A percentile compares a stretch with the other conserved stretches of the same genome.
phyloP scores from a whole-genome alignment of 2,797 vertebrate species.

The Pterois miles region DNA sequence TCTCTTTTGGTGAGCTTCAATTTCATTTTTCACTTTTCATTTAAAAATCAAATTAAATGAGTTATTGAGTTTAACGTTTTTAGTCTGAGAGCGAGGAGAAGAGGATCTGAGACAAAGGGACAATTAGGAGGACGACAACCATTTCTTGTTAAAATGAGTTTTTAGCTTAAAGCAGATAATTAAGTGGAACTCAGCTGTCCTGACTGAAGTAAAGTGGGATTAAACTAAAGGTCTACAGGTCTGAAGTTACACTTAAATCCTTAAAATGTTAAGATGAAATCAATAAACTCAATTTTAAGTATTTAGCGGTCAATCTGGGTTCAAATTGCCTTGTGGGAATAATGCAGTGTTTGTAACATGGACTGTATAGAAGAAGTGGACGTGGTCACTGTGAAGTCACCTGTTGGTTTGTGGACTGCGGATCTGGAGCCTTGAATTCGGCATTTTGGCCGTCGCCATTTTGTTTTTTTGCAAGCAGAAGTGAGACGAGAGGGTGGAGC shows the following conservation, averaged over 20 bases:
- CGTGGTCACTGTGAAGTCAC: no score
- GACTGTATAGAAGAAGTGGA: no score
- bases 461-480: no score
- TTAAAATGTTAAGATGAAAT: neutral
- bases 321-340: neutral
- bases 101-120: neutral
- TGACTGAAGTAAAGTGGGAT: neutral
- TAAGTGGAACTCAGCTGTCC: neutral
- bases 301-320: neutral
- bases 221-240: neutral
- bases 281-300: no score
- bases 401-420: no score
- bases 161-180: neutral
- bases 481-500: no score
- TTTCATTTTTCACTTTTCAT: neutral
- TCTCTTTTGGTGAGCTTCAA: constrained; percentile 6
- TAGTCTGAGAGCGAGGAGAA: neutral
- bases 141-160: neutral
- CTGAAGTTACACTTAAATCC: neutral
- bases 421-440: no score
- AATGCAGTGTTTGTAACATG: neutral
- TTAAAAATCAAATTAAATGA: neutral
- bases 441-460: no score
- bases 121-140: neutral
- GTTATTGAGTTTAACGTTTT: neutral